Percentiles rank a stretch among this genome's conserved stretches.
Evolutionary conservation across 2,797 vertebrate species (phyloP).

Genomic region (Hippocampus kuda): DNA sequence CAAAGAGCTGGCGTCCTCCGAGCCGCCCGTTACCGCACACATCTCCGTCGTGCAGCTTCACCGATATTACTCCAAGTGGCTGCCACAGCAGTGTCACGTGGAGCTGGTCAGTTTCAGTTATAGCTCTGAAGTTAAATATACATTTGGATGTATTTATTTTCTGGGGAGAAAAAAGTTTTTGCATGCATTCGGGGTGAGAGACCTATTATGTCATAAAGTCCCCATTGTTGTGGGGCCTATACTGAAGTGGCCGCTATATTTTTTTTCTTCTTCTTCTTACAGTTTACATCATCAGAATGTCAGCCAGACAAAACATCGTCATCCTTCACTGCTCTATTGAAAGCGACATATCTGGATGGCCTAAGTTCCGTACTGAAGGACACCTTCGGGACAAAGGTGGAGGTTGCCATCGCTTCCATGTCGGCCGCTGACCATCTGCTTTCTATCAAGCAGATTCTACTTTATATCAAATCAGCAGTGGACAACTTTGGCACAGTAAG

Average conservation of each 20-base stretch:
- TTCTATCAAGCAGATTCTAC: slow-evolving; percentile 73
- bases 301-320: slow-evolving; percentile 2
- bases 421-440: slow-evolving; percentile 54
- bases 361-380: slow-evolving; percentile 49
- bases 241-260: not conserved
- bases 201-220: no score
- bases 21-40: slow-evolving; percentile 37
- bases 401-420: slow-evolving; percentile 47
- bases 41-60: slow-evolving; percentile 61
- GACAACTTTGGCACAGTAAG: slow-evolving; percentile 75
- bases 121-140: not conserved
- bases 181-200: no score
- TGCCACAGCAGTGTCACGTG: slow-evolving; percentile 68
- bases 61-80: slow-evolving; percentile 83
- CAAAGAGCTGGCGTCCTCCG: slow-evolving; percentile 62
- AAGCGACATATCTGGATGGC: slow-evolving; percentile 62
- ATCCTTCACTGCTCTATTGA: slow-evolving; percentile 65
- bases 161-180: no score
- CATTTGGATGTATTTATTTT: not conserved
- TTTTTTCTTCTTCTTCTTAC: slow-evolving; percentile 6
- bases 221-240: no score
- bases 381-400: slow-evolving; percentile 48
- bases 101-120: slow-evolving; percentile 61
- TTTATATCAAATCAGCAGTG: slow-evolving; percentile 78
- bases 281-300: slow-evolving; percentile 59